Evolutionary conservation across 2,888 invertebrate species (phyloP).

Genomic region (Halictus ligatus): DNA sequence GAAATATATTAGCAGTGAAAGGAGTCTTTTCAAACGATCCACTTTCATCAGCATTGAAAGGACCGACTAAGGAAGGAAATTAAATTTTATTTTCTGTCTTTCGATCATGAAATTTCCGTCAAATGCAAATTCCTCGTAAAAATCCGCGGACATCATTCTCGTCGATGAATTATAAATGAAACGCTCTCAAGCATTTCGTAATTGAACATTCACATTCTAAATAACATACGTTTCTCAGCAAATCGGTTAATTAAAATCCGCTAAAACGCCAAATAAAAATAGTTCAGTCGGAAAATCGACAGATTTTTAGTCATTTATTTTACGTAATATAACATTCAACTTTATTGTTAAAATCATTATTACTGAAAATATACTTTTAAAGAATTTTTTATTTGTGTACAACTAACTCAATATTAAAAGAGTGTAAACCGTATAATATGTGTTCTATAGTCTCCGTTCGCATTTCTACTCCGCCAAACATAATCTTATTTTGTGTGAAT

Average conservation of each 20-base stretch:
- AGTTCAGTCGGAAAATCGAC: neutral
- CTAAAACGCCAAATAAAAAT: neutral
- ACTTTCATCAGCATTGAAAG: conserved; percentile 29
- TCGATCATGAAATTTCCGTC: conserved; percentile 26
- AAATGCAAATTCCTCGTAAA: conserved; percentile 42
- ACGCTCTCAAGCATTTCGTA: neutral
- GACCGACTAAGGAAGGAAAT: conserved; percentile 14
- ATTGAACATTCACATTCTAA: neutral
- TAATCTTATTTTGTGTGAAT: conserved; percentile 9
- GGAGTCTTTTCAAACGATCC: conserved; percentile 1
- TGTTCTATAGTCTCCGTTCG: neutral
- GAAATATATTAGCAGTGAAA: conserved; percentile 38
- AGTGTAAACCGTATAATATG: neutral
- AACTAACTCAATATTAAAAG: neutral
- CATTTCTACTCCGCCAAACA: neutral
- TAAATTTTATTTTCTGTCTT: conserved; percentile 45
- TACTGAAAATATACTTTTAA: neutral
- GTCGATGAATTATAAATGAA: conserved; percentile 2
- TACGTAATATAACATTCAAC: neutral
- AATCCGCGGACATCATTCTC: conserved; percentile 2
- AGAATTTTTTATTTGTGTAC: neutral
- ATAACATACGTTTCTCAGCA: neutral
- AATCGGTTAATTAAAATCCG: neutral
- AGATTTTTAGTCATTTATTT: neutral
- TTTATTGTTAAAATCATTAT: neutral